These are phyloP conservation scores for Tychaedon coryphoeus DNA, from an alignment of 2,113 vertebrate species.

Conservation along the genomic window DNA sequence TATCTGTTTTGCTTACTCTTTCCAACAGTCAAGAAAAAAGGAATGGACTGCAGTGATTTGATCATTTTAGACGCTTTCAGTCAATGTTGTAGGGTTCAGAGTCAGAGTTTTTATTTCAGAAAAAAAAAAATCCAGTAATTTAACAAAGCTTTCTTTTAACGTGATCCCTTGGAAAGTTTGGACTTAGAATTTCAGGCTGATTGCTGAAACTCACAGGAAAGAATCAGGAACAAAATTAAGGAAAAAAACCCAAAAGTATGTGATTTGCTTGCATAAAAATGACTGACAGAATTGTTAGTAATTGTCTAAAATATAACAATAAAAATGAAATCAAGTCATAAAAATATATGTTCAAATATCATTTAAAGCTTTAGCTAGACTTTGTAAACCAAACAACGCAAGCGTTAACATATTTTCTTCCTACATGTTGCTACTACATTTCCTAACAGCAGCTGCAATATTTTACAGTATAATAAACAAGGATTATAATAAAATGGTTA, in stretches of 20 bases:
- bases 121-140: background rate
- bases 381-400: background rate
- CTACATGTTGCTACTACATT: background rate
- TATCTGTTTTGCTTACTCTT: background rate
- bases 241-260: fast-evolving
- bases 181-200: background rate
- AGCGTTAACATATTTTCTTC: background rate
- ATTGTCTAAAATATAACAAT: background rate
- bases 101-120: background rate
- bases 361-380: background rate
- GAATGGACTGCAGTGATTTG: background rate
- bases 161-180: background rate
- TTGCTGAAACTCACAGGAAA: background rate
- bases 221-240: background rate
- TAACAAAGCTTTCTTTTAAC: background rate
- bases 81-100: background rate
- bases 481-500: background rate
- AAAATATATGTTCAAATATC: background rate
- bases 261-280: background rate
- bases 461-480: background rate
- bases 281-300: background rate
- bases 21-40: background rate
- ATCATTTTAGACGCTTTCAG: background rate
- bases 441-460: background rate
- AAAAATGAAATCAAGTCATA: background rate